Percentiles rank a stretch among this genome's conserved stretches.
Evolutionary conservation across 2,888 invertebrate genomes (phyloP).

Genomic region (Lepidonotus clava): DNA sequence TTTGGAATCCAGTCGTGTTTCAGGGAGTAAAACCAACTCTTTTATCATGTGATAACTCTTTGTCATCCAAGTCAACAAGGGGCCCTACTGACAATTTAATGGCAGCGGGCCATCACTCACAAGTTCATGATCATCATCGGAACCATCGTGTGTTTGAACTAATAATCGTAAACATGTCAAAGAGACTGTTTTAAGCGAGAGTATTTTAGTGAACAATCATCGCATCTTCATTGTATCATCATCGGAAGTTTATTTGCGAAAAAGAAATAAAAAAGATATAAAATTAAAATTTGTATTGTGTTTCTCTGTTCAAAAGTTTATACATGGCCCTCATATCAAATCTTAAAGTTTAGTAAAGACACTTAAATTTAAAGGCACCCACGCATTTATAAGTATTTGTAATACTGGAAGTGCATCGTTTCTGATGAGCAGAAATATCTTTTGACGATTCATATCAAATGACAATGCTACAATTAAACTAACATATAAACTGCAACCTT

Average conservation of each 20-base stretch:
- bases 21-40: slow-evolving; percentile 22
- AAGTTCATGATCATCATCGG: neutral
- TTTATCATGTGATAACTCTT: slow-evolving; percentile 23
- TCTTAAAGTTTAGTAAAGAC: too few relatives aligned
- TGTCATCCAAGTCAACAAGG: slow-evolving; percentile 9
- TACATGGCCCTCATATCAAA: too few relatives aligned
- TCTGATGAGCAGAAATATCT: too few relatives aligned
- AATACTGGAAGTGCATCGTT: too few relatives aligned
- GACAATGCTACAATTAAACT: too few relatives aligned
- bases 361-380: too few relatives aligned
- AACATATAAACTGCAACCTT: too few relatives aligned
- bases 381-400: too few relatives aligned
- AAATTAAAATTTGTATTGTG: neutral
- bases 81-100: neutral
- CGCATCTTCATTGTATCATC: slow-evolving; percentile 35
- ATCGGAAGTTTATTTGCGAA: neutral
- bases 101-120: neutral
- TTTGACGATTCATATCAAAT: too few relatives aligned
- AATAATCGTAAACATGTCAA: neutral
- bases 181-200: neutral
- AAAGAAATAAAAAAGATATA: neutral
- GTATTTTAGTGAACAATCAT: slow-evolving; percentile 31
- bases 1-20: slow-evolving; percentile 41
- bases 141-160: slow-evolving; percentile 2
- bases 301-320: neutral